Evolutionary conservation across 2,113 vertebrate genomes (phyloP).

Genomic region (Chaetorhynchus papuensis): DNA sequence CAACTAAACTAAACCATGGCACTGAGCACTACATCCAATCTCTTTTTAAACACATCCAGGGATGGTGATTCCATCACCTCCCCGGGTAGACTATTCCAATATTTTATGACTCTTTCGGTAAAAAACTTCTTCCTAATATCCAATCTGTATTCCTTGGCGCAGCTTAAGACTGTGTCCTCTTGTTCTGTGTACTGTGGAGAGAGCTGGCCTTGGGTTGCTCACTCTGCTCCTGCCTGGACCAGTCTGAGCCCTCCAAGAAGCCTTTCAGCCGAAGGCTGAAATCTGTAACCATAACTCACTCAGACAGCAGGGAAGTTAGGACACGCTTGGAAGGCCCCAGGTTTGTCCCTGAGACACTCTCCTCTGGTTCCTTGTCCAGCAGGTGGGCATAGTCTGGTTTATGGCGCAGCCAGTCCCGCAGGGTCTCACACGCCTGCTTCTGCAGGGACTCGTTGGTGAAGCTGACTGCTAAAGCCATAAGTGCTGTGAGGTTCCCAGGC

Average conservation of each 20-base stretch:
- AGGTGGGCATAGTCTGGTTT: slow-evolving; percentile 85
- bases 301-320: slow-evolving; percentile 87
- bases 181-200: neutral
- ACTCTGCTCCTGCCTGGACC: neutral
- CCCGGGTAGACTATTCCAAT: too few species aligned
- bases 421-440: slow-evolving; percentile 93
- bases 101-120: too few species aligned
- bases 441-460: slow-evolving; percentile 97
- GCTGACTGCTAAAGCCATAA: slow-evolving; percentile 96
- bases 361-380: slow-evolving; percentile 62
- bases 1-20: too few species aligned
- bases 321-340: slow-evolving; percentile 78
- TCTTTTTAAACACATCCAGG: too few species aligned
- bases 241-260: neutral
- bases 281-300: slow-evolving; percentile 78
- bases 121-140: too few species aligned
- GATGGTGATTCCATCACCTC: too few species aligned
- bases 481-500: slow-evolving; percentile 89
- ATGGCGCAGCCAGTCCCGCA: slow-evolving; percentile 90
- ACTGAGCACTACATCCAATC: too few species aligned
- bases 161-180: too few species aligned
- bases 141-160: too few species aligned
- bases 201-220: neutral
- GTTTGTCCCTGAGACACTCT: slow-evolving; percentile 15
- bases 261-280: neutral